These are phyloP conservation scores for Labrus mixtus DNA, from an alignment of 2,113 vertebrate genomes.

Conservation along the genomic window DNA sequence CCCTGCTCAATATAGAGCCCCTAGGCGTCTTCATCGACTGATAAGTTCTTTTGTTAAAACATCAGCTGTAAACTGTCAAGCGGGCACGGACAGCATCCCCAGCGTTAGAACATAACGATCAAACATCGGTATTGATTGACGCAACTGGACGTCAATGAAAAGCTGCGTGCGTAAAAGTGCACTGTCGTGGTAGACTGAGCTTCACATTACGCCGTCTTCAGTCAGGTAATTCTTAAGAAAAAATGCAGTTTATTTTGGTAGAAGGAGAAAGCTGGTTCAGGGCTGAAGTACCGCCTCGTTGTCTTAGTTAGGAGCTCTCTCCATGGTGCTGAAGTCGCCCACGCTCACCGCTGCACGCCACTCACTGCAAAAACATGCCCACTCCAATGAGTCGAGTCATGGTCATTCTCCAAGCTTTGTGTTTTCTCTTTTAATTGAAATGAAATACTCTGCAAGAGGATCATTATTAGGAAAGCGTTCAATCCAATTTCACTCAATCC, in stretches of 20 bases:
- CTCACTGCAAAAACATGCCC: conserved; percentile 14
- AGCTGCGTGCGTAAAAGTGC: conserved; percentile 49
- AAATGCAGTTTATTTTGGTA: background rate
- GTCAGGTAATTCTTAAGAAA: no score
- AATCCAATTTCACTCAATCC: no score
- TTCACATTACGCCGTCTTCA: background rate
- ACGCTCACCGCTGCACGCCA: conserved; percentile 50
- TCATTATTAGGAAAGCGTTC: background rate
- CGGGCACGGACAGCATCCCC: background rate
- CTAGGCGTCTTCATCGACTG: conserved; percentile 1
- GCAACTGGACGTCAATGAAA: conserved; percentile 17
- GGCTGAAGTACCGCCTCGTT: conserved; percentile 41
- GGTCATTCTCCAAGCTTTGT: background rate
- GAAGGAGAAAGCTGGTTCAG: background rate
- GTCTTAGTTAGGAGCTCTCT: conserved; percentile 63
- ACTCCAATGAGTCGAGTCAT: conserved; percentile 5
- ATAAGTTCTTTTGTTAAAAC: conserved; percentile 53
- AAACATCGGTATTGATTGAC: conserved; percentile 26
- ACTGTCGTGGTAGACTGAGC: background rate
- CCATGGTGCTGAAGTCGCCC: conserved; percentile 82
- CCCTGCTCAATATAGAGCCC: background rate
- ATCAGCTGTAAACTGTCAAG: conserved; percentile 13
- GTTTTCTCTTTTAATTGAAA: background rate
- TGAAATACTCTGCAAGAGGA: background rate
- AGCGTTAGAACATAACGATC: conserved; percentile 14